Evolutionary conservation across 2,888 invertebrate genomes (phyloP).

Genomic region (Phragmatobia fuliginosa): DNA sequence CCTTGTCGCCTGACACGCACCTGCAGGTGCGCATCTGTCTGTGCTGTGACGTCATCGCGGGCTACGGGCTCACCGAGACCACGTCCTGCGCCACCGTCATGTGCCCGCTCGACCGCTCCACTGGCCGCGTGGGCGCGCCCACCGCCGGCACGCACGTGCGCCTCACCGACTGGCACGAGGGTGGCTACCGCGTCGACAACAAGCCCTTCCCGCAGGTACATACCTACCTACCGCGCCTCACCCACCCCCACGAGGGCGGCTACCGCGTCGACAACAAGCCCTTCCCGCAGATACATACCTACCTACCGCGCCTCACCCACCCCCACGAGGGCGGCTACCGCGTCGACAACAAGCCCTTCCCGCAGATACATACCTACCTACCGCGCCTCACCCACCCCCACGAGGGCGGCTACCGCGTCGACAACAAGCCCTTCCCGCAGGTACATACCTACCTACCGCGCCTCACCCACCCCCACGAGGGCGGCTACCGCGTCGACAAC

Average conservation of each 20-base stretch:
- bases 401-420: no score
- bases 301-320: no score
- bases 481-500: constrained; percentile 91
- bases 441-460: constrained; percentile 55
- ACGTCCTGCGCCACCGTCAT: constrained; percentile 96
- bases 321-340: no score
- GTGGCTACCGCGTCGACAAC: constrained; percentile 91
- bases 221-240: background rate
- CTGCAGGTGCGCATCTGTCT: constrained; percentile 93
- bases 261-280: no score
- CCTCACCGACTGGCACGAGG: constrained; percentile 93
- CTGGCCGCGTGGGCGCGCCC: constrained; percentile 96
- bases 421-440: no score
- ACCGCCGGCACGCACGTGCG: constrained; percentile 93
- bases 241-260: no score
- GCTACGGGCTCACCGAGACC: constrained; percentile 99
- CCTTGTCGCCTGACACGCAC: constrained; percentile 97
- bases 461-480: constrained; percentile 93
- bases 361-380: no score
- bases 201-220: constrained; percentile 88
- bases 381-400: no score
- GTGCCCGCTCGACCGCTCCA: constrained; percentile 88
- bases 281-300: no score
- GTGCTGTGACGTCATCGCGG: constrained; percentile 96
- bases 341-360: no score